Evolutionary conservation across 2,113 vertebrate species (phyloP).

Genomic region (Ursus arctos): DNA sequence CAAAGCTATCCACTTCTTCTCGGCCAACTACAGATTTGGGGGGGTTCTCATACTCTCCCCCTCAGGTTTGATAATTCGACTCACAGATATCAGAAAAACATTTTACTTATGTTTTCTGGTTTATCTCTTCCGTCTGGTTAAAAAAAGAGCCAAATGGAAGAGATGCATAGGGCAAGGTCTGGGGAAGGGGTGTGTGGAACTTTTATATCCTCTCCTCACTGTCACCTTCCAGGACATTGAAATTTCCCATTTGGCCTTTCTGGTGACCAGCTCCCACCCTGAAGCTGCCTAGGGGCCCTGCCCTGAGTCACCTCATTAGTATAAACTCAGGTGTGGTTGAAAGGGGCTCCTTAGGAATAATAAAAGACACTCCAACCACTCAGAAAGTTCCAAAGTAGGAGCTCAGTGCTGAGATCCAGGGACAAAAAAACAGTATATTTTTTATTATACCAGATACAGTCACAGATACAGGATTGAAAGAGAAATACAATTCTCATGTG

Average conservation of each 20-base stretch:
- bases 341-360: not conserved
- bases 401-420: not conserved
- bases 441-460: not conserved
- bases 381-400: not conserved
- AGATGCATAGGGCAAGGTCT: not conserved
- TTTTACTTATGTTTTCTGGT: not conserved
- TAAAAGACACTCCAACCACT: not conserved
- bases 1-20: not conserved
- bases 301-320: not conserved
- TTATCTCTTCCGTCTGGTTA: not conserved
- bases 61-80: not conserved
- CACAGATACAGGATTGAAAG: not conserved
- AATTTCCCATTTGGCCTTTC: not conserved
- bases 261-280: not conserved
- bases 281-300: not conserved
- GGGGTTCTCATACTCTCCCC: not conserved
- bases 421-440: not conserved
- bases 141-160: not conserved
- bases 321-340: not conserved
- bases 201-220: not conserved
- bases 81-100: constrained; percentile 12
- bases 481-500: not conserved
- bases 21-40: not conserved
- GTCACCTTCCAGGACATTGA: not conserved
- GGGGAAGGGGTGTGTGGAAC: not conserved